These are phyloP conservation scores for Harpalus rubripes DNA, from an alignment of 2,888 invertebrate species.

Conservation along the genomic window DNA sequence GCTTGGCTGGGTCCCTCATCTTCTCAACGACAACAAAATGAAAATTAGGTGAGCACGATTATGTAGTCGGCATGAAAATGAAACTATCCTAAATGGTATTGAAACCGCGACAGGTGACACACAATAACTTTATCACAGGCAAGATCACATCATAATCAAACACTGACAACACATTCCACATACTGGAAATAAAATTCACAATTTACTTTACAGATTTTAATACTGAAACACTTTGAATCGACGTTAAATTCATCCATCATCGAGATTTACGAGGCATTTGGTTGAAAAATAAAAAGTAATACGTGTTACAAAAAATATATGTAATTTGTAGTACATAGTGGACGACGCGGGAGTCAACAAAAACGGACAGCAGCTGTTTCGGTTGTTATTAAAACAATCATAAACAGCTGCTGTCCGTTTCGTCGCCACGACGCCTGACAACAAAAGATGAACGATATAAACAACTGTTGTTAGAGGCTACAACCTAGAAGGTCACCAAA, in stretches of 20 bases:
- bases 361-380: not conserved
- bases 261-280: constrained; percentile 64
- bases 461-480: constrained; percentile 66
- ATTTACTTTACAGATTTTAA: constrained; percentile 66
- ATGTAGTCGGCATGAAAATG: constrained; percentile 37
- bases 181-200: constrained; percentile 45
- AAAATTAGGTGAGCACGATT: constrained; percentile 16
- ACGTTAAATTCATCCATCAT: constrained; percentile 62
- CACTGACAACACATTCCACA: not conserved
- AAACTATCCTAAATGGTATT: constrained; percentile 49
- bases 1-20: constrained; percentile 20
- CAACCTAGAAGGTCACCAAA: constrained; percentile 63
- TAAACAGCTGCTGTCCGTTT: constrained; percentile 5
- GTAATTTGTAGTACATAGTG: constrained; percentile 66
- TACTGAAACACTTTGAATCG: constrained; percentile 67
- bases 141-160: constrained; percentile 24
- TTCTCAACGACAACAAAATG: not conserved
- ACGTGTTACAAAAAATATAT: constrained; percentile 67
- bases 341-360: not conserved
- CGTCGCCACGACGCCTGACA: constrained; percentile 46
- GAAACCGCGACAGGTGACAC: constrained; percentile 43
- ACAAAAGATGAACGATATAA: constrained; percentile 66
- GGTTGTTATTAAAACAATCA: not conserved
- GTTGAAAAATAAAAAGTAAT: constrained; percentile 67
- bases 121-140: constrained; percentile 23